Evolutionary conservation across 2,797 vertebrate genomes (phyloP), one percentile per base, ranked within the genome.

Genomic region (Neosilurus hyrtlii): DNA sequence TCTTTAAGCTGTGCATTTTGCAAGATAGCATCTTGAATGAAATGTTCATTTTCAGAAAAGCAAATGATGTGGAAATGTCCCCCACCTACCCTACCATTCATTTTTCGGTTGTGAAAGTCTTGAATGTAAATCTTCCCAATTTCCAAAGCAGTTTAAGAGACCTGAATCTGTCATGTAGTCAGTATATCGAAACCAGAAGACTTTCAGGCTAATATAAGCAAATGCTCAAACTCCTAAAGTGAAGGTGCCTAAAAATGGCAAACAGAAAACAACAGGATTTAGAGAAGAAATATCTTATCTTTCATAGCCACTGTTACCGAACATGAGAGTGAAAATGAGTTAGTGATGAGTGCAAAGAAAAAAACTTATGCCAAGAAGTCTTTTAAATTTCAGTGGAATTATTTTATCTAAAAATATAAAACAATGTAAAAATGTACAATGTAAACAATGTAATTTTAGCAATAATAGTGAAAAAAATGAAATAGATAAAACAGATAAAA

Each of bases 201-300:
- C 74, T 79, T 79, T 59, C 67, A 65, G 26, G 51, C 52, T 65
- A 52, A 65, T 8, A n/a, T 54, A 66, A 79, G 51, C 68, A 80
- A 35, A 56, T 0, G 14, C 30, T 37, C 22, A 56, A 37, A 79
- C 66, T 79, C 43, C 67, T 68, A 14, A 49, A 52, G 14, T 9
- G 6, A 0, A 68, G 12, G 24, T 5, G 1, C 20, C 7, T 62
- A 30, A 9, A 56, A 57, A 35, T 26, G 30, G 20, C 52, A 35
- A 61, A 43, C 35, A 61, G 30, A 75, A 76, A 43, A 35, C 14
- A 30, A 54, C n/a, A 30, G 15, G 24, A 15, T 18, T 73, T 73
- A 54, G 4, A 73, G 51, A 10, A 16, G 26, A 30, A 54, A 51
- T 56, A 43, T 43, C n/a, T 26, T 16, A 72, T 18, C 24, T 18